These are phyloP conservation scores for Pyxicephalus adspersus DNA, from an alignment of 2,113 vertebrate genomes.

Conservation along the genomic window DNA sequence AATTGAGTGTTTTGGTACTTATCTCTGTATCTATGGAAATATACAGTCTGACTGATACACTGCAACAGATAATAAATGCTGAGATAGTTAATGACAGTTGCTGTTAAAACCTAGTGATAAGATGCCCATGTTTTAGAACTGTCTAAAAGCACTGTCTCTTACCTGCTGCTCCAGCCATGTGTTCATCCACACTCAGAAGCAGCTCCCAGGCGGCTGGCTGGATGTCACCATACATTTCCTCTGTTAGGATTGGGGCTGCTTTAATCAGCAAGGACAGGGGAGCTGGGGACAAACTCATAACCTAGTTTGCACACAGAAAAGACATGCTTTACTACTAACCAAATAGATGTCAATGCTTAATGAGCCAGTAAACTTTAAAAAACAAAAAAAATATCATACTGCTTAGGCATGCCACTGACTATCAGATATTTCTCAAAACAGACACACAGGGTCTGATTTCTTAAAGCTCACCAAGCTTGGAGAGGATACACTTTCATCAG, in stretches of 20 bases:
- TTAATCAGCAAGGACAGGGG: constrained; percentile 95
- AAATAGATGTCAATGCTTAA: not conserved
- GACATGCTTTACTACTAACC: not conserved
- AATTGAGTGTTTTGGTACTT: no score
- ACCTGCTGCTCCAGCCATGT: constrained; percentile 98
- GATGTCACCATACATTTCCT: constrained; percentile 97
- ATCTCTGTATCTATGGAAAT: no score
- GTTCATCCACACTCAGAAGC: constrained; percentile 93
- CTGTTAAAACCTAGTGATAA: no score
- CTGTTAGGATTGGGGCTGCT: constrained; percentile 91
- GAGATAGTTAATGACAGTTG: no score
- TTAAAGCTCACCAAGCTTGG: no score
- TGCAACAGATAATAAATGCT: no score
- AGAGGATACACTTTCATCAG: no score
- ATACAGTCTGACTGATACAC: no score
- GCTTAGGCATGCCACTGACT: no score
- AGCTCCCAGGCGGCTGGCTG: constrained; percentile 98
- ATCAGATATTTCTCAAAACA: no score
- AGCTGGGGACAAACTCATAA: constrained; percentile 95
- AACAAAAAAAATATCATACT: not conserved
- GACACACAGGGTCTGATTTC: no score
- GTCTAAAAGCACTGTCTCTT: constrained; percentile 1
- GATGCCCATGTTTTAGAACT: not conserved
- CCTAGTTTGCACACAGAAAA: constrained; percentile 69
- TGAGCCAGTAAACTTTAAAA: not conserved